A percentile compares a stretch with the other conserved stretches of the same genome.
phyloP scores from a whole-genome alignment of 2,797 vertebrate genomes.

The Alosa sapidissima region DNA sequence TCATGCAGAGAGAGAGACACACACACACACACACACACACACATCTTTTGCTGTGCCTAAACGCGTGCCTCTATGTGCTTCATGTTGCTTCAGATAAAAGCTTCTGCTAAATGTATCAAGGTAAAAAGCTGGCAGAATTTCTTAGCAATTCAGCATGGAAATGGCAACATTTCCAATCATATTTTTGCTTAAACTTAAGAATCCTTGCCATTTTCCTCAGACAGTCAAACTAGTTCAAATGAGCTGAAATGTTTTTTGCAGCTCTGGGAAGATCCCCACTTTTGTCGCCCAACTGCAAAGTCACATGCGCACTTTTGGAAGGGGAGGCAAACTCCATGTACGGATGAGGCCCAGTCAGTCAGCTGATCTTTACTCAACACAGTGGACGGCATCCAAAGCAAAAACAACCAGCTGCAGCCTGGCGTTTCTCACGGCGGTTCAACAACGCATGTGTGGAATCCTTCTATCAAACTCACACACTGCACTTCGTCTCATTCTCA shows the following conservation, averaged over 20 bases:
- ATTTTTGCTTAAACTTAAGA: too few relatives aligned
- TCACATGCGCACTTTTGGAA: not conserved
- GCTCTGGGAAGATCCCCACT: not conserved
- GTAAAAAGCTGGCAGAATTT: not conserved
- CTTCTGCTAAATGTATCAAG: not conserved
- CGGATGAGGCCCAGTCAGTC: not conserved
- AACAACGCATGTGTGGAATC: not conserved
- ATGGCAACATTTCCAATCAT: not conserved
- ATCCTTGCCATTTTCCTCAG: too few relatives aligned
- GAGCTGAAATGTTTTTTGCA: not conserved
- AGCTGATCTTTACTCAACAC: constrained; percentile 19
- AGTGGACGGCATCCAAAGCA: not conserved
- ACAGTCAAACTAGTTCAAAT: not conserved
- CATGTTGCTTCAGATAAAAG: not conserved
- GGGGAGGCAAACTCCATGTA: not conserved
- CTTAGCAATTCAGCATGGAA: not conserved
- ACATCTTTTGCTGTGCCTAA: not conserved
- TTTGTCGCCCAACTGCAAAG: not conserved
- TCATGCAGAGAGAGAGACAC: not conserved
- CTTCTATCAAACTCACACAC: not conserved
- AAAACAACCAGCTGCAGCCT: not conserved
- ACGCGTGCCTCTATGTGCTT: not conserved
- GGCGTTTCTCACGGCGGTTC: not conserved
- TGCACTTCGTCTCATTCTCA: not conserved
- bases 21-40: not conserved